A percentile compares a stretch with the other conserved stretches of the same genome.
These are phyloP conservation scores for Gymnoscopelus braueri DNA, from an alignment of 2,797 vertebrate species.

Conservation along the genomic window DNA sequence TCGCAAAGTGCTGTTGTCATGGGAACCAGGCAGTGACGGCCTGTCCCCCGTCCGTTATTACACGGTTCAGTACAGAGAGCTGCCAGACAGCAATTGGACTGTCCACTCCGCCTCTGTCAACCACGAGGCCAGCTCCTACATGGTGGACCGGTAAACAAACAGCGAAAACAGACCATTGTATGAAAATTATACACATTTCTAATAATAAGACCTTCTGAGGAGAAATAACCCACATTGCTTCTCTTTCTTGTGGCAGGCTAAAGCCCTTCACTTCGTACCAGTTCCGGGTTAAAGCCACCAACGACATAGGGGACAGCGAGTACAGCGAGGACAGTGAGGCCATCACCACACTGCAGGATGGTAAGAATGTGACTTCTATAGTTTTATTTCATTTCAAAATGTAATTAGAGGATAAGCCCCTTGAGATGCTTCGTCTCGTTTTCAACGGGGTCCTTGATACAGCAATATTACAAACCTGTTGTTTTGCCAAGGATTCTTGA, in stretches of 20 bases:
- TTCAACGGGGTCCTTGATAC: no score
- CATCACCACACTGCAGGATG: constrained; percentile 95
- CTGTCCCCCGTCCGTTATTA: constrained; percentile 96
- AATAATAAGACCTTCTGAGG: no score
- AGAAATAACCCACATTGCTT: no score
- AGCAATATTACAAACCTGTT: neutral
- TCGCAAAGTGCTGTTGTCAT: constrained; percentile 90
- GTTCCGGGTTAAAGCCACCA: constrained; percentile 96
- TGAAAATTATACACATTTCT: no score
- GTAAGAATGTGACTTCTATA: constrained; percentile 71
- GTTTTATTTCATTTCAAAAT: no score
- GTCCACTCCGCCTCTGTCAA: constrained; percentile 88
- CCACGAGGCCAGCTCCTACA: constrained; percentile 87
- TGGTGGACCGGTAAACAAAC: constrained; percentile 85
- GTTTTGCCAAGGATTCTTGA: constrained; percentile 1
- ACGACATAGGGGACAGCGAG: constrained; percentile 97
- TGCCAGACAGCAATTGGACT: constrained; percentile 88
- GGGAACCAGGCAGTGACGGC: constrained; percentile 92
- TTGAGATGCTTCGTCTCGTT: no score
- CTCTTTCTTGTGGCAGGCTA: constrained; percentile 74
- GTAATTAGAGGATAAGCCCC: no score
- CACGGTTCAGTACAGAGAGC: constrained; percentile 89
- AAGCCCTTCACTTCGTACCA: constrained; percentile 98
- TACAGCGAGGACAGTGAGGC: constrained; percentile 96
- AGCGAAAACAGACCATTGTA: no score